These are phyloP conservation scores for Caenorhabditis parvicauda DNA, from an alignment of 2,888 invertebrate genomes.

Conservation along the genomic window DNA sequence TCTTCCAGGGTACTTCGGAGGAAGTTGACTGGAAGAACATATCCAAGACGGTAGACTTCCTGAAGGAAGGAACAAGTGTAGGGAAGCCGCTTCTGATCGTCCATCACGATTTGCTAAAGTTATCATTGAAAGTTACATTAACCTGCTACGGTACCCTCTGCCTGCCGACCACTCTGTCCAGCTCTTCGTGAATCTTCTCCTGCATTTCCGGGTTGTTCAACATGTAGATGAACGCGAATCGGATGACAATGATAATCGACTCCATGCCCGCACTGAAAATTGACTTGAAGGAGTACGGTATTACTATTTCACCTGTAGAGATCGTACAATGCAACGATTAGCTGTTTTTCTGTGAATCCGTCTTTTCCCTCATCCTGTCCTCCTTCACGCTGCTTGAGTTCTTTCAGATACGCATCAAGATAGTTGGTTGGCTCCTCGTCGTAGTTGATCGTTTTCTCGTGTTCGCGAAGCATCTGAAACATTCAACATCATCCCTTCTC, in stretches of 20 bases:
- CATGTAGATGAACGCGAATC: constrained; percentile 30
- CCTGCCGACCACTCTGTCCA: constrained; percentile 31
- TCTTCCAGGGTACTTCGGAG: constrained; percentile 25
- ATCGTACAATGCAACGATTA: constrained; percentile 36
- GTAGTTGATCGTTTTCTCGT: constrained; percentile 32
- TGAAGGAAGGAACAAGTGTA: constrained; percentile 37
- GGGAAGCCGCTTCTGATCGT: constrained; percentile 32
- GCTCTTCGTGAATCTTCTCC: constrained; percentile 28
- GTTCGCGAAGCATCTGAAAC: constrained; percentile 19
- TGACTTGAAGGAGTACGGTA: not conserved
- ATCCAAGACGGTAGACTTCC: constrained; percentile 36
- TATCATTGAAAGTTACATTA: not conserved
- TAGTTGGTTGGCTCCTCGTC: constrained; percentile 36
- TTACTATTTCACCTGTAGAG: constrained; percentile 15
- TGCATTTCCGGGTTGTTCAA: constrained; percentile 33
- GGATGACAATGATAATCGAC: constrained; percentile 35
- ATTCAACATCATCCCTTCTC: not conserved
- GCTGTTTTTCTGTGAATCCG: constrained; percentile 38
- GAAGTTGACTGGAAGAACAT: constrained; percentile 32
- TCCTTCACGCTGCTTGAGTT: no score
- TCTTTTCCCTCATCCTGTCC: constrained; percentile 10
- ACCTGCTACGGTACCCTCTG: no score
- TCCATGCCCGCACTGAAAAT: constrained; percentile 30
- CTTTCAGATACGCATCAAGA: constrained; percentile 35
- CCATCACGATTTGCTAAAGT: constrained; percentile 29